Conservation (phyloP, 2,888 invertebrate species). For the Latheticus oryzae region DNA sequence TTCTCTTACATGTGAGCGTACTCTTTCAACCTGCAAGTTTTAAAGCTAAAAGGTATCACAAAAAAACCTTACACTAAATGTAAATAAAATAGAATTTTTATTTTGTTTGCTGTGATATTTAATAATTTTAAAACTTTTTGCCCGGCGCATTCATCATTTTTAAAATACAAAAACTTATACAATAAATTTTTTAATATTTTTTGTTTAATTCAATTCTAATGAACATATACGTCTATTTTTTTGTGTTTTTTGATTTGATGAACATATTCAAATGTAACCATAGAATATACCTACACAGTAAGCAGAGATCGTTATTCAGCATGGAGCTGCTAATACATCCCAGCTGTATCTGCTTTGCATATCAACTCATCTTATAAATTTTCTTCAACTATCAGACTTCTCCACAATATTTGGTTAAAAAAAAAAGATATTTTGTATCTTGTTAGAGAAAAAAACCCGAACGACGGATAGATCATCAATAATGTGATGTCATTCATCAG, state of each 20-base stretch:
- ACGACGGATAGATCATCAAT: too few species aligned
- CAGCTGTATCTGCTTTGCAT: constrained; percentile 47
- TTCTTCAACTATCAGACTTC: constrained; percentile 43
- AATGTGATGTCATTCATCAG: too few species aligned
- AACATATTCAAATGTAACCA: constrained; percentile 33
- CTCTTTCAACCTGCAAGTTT: too few species aligned
- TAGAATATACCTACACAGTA: constrained; percentile 39
- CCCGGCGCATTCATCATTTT: constrained; percentile 34
- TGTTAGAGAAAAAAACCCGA: too few species aligned
- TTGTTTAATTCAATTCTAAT: too few species aligned
- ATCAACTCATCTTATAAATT: constrained; percentile 46
- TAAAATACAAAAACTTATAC: not conserved
- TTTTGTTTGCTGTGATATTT: constrained; percentile 2
- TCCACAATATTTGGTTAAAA: constrained; percentile 35
- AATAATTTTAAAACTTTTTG: not conserved
- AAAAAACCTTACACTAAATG: too few species aligned
- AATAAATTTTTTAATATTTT: constrained; percentile 4
- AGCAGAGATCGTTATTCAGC: constrained; percentile 44
- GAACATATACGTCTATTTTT: constrained; percentile 25
- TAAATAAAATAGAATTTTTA: too few species aligned
- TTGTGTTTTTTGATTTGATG: not conserved
- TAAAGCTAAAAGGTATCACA: not conserved
- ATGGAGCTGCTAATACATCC: constrained; percentile 47
- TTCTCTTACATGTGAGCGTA: constrained; percentile 10
- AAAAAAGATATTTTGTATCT: constrained; percentile 23